Base-by-base conservation (phyloP, 2,888 invertebrate species). In the Lingula anatina region DNA sequence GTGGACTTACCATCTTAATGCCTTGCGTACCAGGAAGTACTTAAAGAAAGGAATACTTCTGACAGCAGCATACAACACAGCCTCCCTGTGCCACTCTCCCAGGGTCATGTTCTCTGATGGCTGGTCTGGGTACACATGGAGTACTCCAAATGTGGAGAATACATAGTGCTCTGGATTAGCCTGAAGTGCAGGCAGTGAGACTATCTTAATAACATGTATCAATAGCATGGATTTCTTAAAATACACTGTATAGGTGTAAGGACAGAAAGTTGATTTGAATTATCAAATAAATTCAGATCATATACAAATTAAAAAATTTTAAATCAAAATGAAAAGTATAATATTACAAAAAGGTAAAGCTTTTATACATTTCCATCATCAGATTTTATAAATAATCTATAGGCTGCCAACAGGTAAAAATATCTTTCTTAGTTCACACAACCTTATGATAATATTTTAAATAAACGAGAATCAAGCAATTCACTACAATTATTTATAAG, bases 101-200 rank as follows among this genome's bases (percentile, higher is more conserved):
- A 76, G 59, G 5, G 65, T 62, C 54, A 68, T 50, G 51, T 61
- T 68, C 56, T 74, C 73, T 7, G 66, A 57, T 4, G 68, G 68
- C 27, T 61, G 63, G 42, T 69, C 64, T 3, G 64, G 61, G 35
- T 64, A 60, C 12, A 75, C 69, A 49, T 71, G 71, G n/a, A 76
- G 61, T 4, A 75, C 70, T 15, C 75, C 75, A 58, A 76, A 76
- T 38, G 74, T 71, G 20, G 73, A 72, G 60, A 76, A 76, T 23
- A 76, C 70, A 56, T 65, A 75, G 56, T 75, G 72, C 44, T 75
- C 75, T 25, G 57, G 50, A 5, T 69, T 55, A 5, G 60, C 57
- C 71, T 71, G 47, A 18, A 56, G 53, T 26, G 44, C 35, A 41
- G 15, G 43, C 9, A 36, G 12, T 3, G 24, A 44, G 7, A 24